Evolutionary conservation across 2,113 vertebrate genomes (phyloP).

Genomic region (Girardinichthys multiradiatus): DNA sequence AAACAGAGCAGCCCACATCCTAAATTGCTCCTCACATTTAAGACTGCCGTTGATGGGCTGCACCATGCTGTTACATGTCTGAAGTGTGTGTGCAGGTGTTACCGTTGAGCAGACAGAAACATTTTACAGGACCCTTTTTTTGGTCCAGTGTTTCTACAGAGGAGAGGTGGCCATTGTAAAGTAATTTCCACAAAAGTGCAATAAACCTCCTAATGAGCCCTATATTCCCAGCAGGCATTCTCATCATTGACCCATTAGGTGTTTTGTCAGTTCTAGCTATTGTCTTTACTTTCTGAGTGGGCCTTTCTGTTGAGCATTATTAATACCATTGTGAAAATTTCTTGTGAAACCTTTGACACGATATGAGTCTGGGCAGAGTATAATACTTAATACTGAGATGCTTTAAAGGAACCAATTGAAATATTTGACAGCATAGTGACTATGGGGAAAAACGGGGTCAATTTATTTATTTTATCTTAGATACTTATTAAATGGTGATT

Average conservation of each 20-base stretch:
- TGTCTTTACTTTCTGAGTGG: slow-evolving; percentile 3
- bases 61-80: not conserved
- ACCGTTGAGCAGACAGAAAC: not conserved
- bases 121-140: not conserved
- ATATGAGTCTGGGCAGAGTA: not conserved
- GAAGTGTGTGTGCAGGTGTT: not conserved
- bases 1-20: not conserved
- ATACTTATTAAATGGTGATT: not conserved
- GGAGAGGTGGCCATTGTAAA: slow-evolving; percentile 17
- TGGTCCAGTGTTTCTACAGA: slow-evolving; percentile 1
- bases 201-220: slow-evolving; percentile 35
- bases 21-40: not conserved
- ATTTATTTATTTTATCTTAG: not conserved
- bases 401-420: no score
- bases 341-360: not conserved
- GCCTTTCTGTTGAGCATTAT: not conserved
- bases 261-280: not conserved
- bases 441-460: not conserved
- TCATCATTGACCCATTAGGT: slow-evolving; percentile 32
- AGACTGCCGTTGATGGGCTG: not conserved
- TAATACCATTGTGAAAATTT: not conserved
- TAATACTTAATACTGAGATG: not conserved
- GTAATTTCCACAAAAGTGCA: slow-evolving; percentile 27
- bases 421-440: no score
- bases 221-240: slow-evolving; percentile 31